These are phyloP conservation scores for Colistium nudipinnis DNA, from an alignment of 2,113 vertebrate species.

Conservation along the genomic window DNA sequence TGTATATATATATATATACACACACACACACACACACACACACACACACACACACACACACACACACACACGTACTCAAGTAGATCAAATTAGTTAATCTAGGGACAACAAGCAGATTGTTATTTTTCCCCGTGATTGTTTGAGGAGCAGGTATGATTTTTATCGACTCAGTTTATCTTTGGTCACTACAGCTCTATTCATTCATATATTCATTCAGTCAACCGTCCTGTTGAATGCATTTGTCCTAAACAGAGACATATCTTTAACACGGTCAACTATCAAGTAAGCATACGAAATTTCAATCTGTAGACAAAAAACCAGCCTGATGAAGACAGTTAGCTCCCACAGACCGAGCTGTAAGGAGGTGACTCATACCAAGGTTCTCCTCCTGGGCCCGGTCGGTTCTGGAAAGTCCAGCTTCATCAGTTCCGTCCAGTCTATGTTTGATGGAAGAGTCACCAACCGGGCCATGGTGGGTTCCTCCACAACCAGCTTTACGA, in stretches of 20 bases:
- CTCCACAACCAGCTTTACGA: conserved; percentile 73
- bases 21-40: too few species aligned
- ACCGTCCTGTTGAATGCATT: background rate
- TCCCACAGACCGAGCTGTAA: conserved; percentile 59
- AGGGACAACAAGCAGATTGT: too few species aligned
- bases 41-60: too few species aligned
- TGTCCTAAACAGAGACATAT: too few species aligned
- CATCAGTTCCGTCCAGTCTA: conserved; percentile 81
- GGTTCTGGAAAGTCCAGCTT: conserved; percentile 82
- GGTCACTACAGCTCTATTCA: too few species aligned
- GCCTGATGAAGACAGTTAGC: conserved; percentile 63
- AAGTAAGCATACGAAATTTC: background rate
- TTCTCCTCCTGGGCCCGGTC: conserved; percentile 79
- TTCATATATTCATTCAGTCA: too few species aligned
- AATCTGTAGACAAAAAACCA: conserved; percentile 54
- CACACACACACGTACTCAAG: too few species aligned
- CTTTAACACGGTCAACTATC: background rate
- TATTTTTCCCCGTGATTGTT: too few species aligned
- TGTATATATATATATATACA: too few species aligned
- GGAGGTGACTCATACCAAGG: conserved; percentile 56
- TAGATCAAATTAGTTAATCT: too few species aligned
- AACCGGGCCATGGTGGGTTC: conserved; percentile 81
- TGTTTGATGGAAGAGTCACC: conserved; percentile 76
- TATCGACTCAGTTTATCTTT: too few species aligned
- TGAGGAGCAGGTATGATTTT: too few species aligned